phyloP scores from a whole-genome alignment of 2,888 invertebrate genomes.

The Zaprionus bogoriensis region DNA sequence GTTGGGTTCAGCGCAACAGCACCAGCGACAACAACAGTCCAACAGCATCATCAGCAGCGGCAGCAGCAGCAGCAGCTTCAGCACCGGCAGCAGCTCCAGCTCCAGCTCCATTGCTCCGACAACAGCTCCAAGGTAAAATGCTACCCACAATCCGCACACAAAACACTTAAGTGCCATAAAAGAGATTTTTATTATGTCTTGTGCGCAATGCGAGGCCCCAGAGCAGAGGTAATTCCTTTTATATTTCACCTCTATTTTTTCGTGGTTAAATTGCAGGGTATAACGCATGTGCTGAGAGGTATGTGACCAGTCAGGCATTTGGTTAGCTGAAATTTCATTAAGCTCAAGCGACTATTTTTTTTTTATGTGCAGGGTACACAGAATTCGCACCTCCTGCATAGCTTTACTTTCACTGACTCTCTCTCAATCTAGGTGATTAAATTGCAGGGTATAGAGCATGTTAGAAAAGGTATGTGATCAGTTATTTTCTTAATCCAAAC shows the following conservation, averaged over 20 bases:
- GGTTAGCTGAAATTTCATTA: too few relatives aligned
- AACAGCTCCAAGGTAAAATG: conserved; percentile 67
- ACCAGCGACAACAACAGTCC: conserved; percentile 10
- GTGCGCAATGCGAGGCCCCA: conserved; percentile 48
- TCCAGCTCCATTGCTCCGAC: conserved; percentile 24
- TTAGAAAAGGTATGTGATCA: too few relatives aligned
- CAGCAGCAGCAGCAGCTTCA: conserved; percentile 14
- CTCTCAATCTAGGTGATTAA: too few relatives aligned
- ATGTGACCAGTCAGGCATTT: too few relatives aligned
- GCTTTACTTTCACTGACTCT: too few relatives aligned
- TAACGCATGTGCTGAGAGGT: not conserved
- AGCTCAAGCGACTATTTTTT: too few relatives aligned
- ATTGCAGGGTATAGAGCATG: too few relatives aligned
- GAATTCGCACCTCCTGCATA: too few relatives aligned
- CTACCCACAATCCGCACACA: conserved; percentile 78
- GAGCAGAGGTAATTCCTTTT: conserved; percentile 51
- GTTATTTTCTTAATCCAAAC: too few relatives aligned
- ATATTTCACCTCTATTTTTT: conserved; percentile 26
- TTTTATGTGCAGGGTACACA: too few relatives aligned
- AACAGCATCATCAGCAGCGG: conserved; percentile 11
- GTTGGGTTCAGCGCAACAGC: conserved; percentile 21
- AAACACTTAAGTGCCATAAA: conserved; percentile 79
- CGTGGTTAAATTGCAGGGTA: not conserved
- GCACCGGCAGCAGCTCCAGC: not conserved
- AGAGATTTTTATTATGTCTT: conserved; percentile 79